Conservation (phyloP, 2,113 vertebrate genomes). For the Brevimyrus niger region DNA sequence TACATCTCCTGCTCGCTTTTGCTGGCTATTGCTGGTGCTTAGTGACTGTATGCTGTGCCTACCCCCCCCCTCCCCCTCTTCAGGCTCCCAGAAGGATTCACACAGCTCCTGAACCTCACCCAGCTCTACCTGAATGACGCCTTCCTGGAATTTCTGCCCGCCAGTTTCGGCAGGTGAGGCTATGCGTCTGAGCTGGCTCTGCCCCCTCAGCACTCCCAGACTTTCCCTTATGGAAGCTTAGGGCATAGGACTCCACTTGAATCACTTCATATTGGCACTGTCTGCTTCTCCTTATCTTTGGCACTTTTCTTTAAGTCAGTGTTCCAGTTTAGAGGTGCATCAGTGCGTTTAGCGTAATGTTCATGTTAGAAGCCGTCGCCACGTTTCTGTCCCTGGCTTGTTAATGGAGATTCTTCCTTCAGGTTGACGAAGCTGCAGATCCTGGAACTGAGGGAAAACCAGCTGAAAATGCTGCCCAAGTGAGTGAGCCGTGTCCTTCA, state of each 20-base stretch:
- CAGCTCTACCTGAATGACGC: slow-evolving; percentile 98
- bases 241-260: background rate
- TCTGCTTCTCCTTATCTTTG: background rate
- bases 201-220: background rate
- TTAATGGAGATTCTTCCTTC: slow-evolving; percentile 26
- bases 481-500: slow-evolving; percentile 57
- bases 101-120: slow-evolving; percentile 88
- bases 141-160: slow-evolving; percentile 95
- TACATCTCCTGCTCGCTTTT: background rate
- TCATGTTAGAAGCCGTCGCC: background rate
- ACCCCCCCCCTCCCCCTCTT: background rate
- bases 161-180: slow-evolving; percentile 92
- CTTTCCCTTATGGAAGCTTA: background rate
- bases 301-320: background rate
- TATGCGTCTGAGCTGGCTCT: background rate
- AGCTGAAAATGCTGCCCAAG: slow-evolving; percentile 98
- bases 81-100: slow-evolving; percentile 97
- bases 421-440: slow-evolving; percentile 95
- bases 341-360: background rate
- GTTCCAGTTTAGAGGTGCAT: background rate
- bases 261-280: background rate
- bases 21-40: background rate
- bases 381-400: background rate
- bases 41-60: background rate
- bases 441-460: slow-evolving; percentile 95